phyloP scores from a whole-genome alignment of 2,113 vertebrate species.

The Clarias macrocephalus region DNA sequence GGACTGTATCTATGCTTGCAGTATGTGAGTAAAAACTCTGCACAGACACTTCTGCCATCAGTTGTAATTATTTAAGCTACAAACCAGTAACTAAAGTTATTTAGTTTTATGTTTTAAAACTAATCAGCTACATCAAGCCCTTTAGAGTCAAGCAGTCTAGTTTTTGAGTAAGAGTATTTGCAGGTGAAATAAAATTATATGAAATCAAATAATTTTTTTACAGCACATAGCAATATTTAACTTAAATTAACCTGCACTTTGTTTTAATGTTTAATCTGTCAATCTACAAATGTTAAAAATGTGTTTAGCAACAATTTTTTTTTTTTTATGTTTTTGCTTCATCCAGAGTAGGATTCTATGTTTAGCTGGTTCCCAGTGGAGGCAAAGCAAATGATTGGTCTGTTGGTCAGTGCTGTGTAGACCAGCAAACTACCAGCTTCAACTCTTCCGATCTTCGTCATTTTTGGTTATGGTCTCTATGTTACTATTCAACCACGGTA shows the following conservation, averaged over 20 bases:
- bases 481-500: not conserved
- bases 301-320: not conserved
- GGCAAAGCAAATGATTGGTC: not conserved
- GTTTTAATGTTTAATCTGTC: not conserved
- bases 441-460: not conserved
- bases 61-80: not conserved
- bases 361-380: not conserved
- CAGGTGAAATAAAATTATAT: not conserved
- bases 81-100: not conserved
- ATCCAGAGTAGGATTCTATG: not conserved
- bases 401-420: not conserved
- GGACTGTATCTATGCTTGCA: not conserved
- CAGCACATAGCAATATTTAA: not conserved
- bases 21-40: constrained; percentile 54
- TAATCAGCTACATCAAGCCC: not conserved
- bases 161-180: not conserved
- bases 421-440: not conserved
- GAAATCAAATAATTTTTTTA: not conserved
- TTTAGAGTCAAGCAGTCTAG: not conserved
- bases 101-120: not conserved
- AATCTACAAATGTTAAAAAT: not conserved
- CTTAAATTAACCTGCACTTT: not conserved
- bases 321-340: not conserved
- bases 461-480: not conserved
- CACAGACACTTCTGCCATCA: not conserved